Evolutionary conservation across 2,888 invertebrate species (phyloP), one percentile per base, ranked within the genome.

Genomic region (Thecocarcelia acutangulata): DNA sequence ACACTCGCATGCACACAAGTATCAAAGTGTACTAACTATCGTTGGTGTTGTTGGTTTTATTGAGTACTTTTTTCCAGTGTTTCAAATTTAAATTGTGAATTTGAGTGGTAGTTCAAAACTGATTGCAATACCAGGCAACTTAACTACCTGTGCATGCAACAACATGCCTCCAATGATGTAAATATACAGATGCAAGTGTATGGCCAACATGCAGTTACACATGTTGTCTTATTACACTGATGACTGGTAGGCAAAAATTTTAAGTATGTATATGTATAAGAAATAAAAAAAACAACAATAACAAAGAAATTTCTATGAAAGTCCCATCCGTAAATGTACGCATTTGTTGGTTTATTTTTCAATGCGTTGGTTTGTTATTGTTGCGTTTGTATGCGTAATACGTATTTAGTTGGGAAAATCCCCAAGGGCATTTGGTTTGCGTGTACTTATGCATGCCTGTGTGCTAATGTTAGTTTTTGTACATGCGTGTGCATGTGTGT

Each of bases 41-140:
- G 68, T 61, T 61, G 19, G 61, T 66, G 21, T 68, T 76, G 69
- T 76, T 69, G 54, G 54, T 76, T 69, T 76, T 52, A 44, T 68
- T 8, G 9, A 52, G 12, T 17, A 21, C 28, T 24, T 21, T 40
- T 11, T 52, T 15, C 2, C 15, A 42, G 5, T 19, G 52, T 56
- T 74, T 63, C 44, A 66, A 78, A 59, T 68, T 44, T 54, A 54
- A 72, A 80, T 78, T 82, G 69, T 78, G 70, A 59, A 78, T 82
- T 70, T 66, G 59, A 70, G 70, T 74, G 59, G 78, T 66, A 56
- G 70, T 61, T 61, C 64, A 69, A 66, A 82, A 70, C 78, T 69
- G 70, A 59, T 70, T 70, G 74, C 56, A 81, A 77, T 54, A 64
- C 50, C 48, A 76, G 46, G 54, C 63, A 76, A 46, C 75, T 80